Percentiles rank a stretch among this genome's conserved stretches.
Conservation (phyloP, 2,797 vertebrate species). For the Artibeus jamaicensis region DNA sequence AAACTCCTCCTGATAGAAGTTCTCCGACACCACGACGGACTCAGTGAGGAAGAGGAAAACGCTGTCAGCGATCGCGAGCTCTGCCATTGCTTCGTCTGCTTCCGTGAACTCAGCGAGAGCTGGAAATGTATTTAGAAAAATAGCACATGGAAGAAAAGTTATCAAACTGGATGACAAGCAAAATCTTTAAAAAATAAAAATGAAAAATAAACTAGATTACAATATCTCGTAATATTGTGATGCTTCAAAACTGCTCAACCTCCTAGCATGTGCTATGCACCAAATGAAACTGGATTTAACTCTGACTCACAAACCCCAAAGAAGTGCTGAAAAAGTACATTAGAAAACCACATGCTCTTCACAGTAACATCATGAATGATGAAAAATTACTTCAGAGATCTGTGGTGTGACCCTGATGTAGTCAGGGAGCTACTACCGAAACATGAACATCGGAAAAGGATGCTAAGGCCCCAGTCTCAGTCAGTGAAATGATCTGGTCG, state of each 20-base stretch:
- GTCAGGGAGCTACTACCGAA: neutral
- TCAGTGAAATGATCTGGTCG: neutral
- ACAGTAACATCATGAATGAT: neutral
- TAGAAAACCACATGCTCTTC: neutral
- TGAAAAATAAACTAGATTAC: neutral
- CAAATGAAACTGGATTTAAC: constrained; percentile 39
- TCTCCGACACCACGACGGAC: constrained; percentile 91
- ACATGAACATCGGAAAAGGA: neutral
- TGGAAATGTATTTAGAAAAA: constrained; percentile 69
- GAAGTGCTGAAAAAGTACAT: neutral
- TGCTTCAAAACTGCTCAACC: neutral
- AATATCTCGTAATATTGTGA: neutral
- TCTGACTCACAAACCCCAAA: neutral
- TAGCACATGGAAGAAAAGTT: neutral
- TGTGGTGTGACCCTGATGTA: neutral
- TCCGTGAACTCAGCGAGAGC: constrained; percentile 97
- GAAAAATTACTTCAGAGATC: neutral
- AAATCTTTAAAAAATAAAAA: no score
- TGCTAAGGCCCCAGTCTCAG: neutral
- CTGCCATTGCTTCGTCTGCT: constrained; percentile 94
- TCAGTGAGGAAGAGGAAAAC: constrained; percentile 97
- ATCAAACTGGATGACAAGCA: neutral
- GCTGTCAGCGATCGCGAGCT: constrained; percentile 91
- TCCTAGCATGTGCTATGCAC: neutral
- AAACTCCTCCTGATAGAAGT: constrained; percentile 95